Base-by-base conservation (phyloP, 2,888 invertebrate genomes). In the Phortica magna region DNA sequence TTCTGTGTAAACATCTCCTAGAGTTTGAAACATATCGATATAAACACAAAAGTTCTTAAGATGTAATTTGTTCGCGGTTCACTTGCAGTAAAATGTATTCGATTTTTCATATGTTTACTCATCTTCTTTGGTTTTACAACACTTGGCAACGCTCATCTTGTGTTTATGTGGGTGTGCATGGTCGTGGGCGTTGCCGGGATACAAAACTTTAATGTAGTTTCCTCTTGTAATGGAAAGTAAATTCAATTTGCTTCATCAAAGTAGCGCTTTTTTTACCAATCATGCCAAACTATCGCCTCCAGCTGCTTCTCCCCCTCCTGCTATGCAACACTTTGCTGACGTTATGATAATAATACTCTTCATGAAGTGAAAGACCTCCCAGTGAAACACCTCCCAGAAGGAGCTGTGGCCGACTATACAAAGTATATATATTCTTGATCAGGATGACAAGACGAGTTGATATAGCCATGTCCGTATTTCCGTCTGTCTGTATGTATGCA, bases 231-330 rank as follows among this genome's bases (percentile, higher is more conserved):
- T 68, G 43, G 43, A 68, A 68, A 48, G 68, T 68, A 68, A 68
- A 43, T 68, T 68, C 48, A 68, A 68, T 68, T 68, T 68, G 68
- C 68, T 64, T 64, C 64, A 64, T 64, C 64, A 64, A 68, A 48
- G 22, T 68, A 43, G 1, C 48, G 43, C 10, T 19, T 43, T 19
- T 43, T 68, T 42, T n/a, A 17, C 39, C 12, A 12, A 14, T 61
- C 61, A 17, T 22, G 14, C n/a, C 14, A 7, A 12, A 65, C 31
- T 42, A 12, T n/a, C n/a, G n/a, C n/a, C 39, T 65, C 39, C 65
- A n/a, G n/a, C 42, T 48, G 0, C 14, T n/a, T n/a, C 1, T 39
- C 14, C 64, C 14, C 19, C 22, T 31, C 10, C 39, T 31, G 39
- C 64, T 64, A 31, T 31, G 9, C 22, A 4, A 31, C 31, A 31